Percentiles rank a stretch among this genome's conserved stretches.
Conservation (phyloP, 92 coral and sea anemone species). For the Bergia sp. region DNA sequence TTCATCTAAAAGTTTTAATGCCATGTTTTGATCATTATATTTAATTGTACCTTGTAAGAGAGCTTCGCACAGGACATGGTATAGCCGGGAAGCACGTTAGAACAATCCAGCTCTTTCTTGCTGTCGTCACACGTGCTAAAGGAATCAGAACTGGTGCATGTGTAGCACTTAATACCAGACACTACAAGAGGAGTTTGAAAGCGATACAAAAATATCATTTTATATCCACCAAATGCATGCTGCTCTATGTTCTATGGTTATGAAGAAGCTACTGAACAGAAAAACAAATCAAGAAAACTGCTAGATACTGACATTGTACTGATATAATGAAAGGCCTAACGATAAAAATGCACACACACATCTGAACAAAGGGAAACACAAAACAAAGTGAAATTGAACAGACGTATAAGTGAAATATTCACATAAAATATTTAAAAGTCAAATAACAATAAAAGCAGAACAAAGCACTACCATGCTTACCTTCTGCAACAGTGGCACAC, state of each 20-base stretch:
- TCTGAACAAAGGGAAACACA: not conserved
- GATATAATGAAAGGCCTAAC: not conserved
- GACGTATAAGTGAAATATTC: not conserved
- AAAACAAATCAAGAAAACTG: too few species aligned
- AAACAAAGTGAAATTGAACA: not conserved
- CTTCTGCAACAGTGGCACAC: not conserved
- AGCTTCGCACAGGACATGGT: not conserved
- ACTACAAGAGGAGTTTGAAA: not conserved
- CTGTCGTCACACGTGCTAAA: not conserved
- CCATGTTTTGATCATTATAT: not conserved
- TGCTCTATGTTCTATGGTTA: not conserved
- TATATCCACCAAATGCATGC: not conserved
- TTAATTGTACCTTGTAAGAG: not conserved
- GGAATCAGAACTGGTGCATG: not conserved
- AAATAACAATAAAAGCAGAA: not conserved
- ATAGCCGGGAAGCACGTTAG: not conserved
- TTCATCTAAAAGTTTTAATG: not conserved
- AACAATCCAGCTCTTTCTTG: not conserved
- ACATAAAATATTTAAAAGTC: not conserved
- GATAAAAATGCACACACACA: not conserved
- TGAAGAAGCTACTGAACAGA: too few species aligned
- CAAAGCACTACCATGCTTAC: not conserved
- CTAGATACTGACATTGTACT: not conserved
- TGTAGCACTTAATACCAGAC: not conserved
- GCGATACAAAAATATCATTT: too few species aligned